Conservation (phyloP, 1,140 invertebrate species). For the Neomicropteryx cornuta region DNA sequence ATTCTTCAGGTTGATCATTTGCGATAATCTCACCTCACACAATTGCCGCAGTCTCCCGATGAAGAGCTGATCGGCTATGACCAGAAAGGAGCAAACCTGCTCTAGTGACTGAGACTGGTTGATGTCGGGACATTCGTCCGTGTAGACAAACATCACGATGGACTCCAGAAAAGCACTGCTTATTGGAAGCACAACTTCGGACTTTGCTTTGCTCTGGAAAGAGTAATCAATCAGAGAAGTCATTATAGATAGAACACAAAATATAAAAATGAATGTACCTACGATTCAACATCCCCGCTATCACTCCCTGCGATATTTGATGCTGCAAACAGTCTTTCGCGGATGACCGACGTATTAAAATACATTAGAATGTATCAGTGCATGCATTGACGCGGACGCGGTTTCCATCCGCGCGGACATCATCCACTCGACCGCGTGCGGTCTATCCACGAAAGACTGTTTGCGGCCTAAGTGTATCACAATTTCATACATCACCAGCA, state of each 20-base stretch:
- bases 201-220: constrained; percentile 32
- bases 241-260: too few relatives aligned
- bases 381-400: too few relatives aligned
- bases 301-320: too few relatives aligned
- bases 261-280: too few relatives aligned
- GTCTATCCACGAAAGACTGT: too few relatives aligned
- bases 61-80: constrained; percentile 59
- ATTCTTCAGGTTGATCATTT: constrained; percentile 55
- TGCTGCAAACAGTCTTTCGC: too few relatives aligned
- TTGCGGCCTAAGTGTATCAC: too few relatives aligned
- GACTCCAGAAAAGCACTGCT: constrained; percentile 40
- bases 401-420: too few relatives aligned
- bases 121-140: constrained; percentile 44
- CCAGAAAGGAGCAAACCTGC: constrained; percentile 51
- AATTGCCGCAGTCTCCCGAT: constrained; percentile 50
- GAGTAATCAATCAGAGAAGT: constrained; percentile 12
- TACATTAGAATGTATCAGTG: background rate
- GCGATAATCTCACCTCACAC: constrained; percentile 51
- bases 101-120: constrained; percentile 42
- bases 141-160: constrained; percentile 57
- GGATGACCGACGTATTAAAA: too few relatives aligned
- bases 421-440: too few relatives aligned
- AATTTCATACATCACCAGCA: too few relatives aligned
- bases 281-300: too few relatives aligned
- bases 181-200: constrained; percentile 36